phyloP scores from a whole-genome alignment of 2,888 invertebrate genomes.

The Pyrrhia umbra region DNA sequence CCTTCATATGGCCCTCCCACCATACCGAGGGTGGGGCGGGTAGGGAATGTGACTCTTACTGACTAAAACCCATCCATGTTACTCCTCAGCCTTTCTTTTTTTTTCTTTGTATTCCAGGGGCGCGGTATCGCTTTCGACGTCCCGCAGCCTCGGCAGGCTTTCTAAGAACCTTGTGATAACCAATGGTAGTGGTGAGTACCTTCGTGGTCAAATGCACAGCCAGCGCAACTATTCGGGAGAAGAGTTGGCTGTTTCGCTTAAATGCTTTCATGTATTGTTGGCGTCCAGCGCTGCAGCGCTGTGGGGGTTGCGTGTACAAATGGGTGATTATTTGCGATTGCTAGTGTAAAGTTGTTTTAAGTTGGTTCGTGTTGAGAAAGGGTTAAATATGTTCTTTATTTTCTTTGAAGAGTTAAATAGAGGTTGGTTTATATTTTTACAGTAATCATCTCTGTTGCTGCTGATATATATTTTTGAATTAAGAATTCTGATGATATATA shows the following conservation, averaged over 20 bases:
- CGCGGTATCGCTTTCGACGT: no score
- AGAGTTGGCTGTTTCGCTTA: constrained; percentile 61
- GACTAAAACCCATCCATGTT: no score
- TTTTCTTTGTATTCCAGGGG: no score
- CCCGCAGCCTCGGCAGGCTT: no score
- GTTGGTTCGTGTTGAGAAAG: not conserved
- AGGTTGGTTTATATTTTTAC: no score
- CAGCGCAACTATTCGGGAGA: constrained; percentile 54
- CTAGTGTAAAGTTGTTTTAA: constrained; percentile 18
- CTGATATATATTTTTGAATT: no score
- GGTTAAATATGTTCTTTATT: not conserved
- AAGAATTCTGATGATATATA: no score
- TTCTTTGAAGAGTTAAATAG: not conserved
- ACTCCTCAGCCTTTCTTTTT: no score
- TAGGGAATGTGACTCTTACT: no score
- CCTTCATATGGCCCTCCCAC: no score
- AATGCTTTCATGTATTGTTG: constrained; percentile 57
- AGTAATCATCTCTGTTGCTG: no score
- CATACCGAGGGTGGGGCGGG: no score
- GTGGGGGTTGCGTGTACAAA: constrained; percentile 23
- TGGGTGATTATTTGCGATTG: constrained; percentile 44
- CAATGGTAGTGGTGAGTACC: constrained; percentile 15
- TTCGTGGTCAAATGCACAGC: constrained; percentile 54
- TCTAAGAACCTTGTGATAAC: not conserved
- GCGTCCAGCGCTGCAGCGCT: constrained; percentile 33